Evolutionary conservation across 2,113 vertebrate species (phyloP), one percentile per base, ranked within the genome.

Genomic region (Kryptolebias marmoratus): DNA sequence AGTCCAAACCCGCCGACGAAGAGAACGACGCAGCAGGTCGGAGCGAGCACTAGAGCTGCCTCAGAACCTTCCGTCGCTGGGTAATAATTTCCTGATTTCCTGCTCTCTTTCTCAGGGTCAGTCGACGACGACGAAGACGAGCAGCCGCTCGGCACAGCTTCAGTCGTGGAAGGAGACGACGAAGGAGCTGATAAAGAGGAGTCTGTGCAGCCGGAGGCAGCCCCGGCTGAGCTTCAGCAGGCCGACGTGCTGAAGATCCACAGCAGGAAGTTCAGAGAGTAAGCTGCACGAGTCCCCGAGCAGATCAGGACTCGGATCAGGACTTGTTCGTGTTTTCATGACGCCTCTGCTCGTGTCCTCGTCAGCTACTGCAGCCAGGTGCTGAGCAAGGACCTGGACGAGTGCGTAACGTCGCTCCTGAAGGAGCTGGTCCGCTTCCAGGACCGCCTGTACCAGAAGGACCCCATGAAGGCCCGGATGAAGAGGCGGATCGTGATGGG

Each of bases 401-500:
- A 94, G 57, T 98, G 96, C 80, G 97, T 96, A 75, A 95, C 90
- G 2, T 89, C 91, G 16, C 94, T 99, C 54, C 91, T 99, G 16
- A 98, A 95, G 90, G 97, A 98, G 83, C 91, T 99, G 75, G 96
- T 97, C 45, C 97, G 97, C 48, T 98, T 98, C 90, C 98, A 99
- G 92, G 98, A 99, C 88, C 97, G 97, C 1, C 92, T 97, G 81
- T 97, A 98, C 92, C 96, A 97, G 91, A 98, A 98, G 71, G 97
- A 99, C 78, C 98, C 98, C 9, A 95, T 96, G 80, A 98, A 98
- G 87, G 97, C 98, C 50, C 97, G 96, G 84, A 96, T 96, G 88
- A 98, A 98, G 84, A 94, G 97, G 16, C 93, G 98, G n/a, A 88
- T 99, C 1, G 98, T 99, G 53, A 95, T 99, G 96, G 98, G 98